Percentiles rank a stretch among this genome's conserved stretches.
Evolutionary conservation across 2,797 vertebrate genomes (phyloP).

Genomic region (Xiphophorus birchmanni): DNA sequence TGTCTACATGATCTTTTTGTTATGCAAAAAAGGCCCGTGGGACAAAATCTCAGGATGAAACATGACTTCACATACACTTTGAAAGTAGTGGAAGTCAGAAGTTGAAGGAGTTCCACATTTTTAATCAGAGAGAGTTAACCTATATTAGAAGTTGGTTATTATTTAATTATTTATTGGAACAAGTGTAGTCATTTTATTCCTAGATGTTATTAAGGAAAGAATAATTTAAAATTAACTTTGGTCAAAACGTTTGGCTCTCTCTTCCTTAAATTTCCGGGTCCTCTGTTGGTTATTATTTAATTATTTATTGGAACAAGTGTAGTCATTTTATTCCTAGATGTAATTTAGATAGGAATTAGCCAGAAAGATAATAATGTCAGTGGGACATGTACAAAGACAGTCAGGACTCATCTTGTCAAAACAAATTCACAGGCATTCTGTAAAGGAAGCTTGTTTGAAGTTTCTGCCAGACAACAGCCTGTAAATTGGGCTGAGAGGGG

Average conservation of each 20-base stretch:
- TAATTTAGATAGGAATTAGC: not conserved
- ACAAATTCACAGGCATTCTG: conserved; percentile 26
- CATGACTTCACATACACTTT: not conserved
- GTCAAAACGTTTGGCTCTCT: too few relatives aligned
- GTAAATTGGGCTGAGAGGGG: conserved; percentile 40
- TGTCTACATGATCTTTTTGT: not conserved
- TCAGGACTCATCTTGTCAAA: not conserved
- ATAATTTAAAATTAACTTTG: too few relatives aligned
- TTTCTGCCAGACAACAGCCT: conserved; percentile 48
- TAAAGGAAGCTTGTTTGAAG: conserved; percentile 46
- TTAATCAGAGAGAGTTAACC: not conserved
- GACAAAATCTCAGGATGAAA: not conserved
- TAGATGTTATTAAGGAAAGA: too few relatives aligned
- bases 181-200: not conserved
- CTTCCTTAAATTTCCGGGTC: too few relatives aligned
- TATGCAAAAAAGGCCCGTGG: not conserved
- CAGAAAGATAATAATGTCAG: not conserved
- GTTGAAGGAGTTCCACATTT: not conserved
- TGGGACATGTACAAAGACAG: not conserved
- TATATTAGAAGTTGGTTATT: not conserved
- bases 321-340: not conserved
- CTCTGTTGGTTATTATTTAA: not conserved
- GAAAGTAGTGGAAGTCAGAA: not conserved
- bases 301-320: not conserved
- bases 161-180: not conserved